Evolutionary conservation across 92 coral and sea anemone species (phyloP).

Genomic region (Montipora capitata): DNA sequence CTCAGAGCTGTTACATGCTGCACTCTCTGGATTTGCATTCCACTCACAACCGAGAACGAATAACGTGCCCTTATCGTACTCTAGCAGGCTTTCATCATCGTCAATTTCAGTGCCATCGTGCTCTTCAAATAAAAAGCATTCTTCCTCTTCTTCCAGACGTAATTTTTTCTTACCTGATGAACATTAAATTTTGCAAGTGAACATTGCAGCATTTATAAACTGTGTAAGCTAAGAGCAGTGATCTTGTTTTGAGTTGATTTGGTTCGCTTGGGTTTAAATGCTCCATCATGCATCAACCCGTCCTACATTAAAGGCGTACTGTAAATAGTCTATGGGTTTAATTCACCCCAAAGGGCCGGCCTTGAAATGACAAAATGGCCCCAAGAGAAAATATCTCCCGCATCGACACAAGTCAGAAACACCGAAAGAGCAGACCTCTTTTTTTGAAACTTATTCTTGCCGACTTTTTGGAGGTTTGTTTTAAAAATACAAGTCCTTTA

Average conservation of each 20-base stretch:
- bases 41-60: constrained; percentile 28
- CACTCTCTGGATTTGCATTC: constrained; percentile 7
- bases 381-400: no score
- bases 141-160: constrained; percentile 22
- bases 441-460: no score
- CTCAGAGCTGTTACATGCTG: background rate
- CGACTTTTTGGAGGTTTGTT: no score
- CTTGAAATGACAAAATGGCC: no score
- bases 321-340: no score
- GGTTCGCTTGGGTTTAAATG: constrained; percentile 5
- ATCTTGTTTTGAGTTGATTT: background rate
- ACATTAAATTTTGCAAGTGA: background rate
- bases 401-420: no score
- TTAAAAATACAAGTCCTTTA: no score
- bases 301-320: no score
- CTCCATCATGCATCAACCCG: no score
- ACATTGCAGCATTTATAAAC: background rate
- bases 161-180: constrained; percentile 16
- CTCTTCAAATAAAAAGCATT: constrained; percentile 17
- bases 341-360: no score
- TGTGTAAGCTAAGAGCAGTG: background rate
- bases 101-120: constrained; percentile 37
- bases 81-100: constrained; percentile 32
- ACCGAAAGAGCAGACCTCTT: no score
- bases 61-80: constrained; percentile 32